These are phyloP conservation scores for Phlogophora meticulosa DNA, from an alignment of 2,888 invertebrate species.

Conservation along the genomic window DNA sequence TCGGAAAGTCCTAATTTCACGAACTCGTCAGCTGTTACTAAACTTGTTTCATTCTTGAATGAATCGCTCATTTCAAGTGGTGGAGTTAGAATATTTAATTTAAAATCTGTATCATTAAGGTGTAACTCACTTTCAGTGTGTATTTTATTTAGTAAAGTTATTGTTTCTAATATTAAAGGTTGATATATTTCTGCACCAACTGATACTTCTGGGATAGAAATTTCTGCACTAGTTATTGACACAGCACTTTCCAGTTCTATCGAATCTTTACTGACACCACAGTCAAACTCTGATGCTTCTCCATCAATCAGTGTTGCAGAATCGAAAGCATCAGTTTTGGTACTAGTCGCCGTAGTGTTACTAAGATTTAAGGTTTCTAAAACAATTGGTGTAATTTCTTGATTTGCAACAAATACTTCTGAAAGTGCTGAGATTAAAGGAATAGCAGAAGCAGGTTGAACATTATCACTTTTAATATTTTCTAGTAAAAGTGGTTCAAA, in stretches of 20 bases:
- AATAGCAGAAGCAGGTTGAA: background rate
- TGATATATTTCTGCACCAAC: background rate
- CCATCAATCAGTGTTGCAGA: background rate
- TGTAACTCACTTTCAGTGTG: background rate
- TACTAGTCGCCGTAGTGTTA: background rate
- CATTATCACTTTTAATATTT: constrained; percentile 3
- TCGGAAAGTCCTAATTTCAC: background rate
- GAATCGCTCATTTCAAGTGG: background rate
- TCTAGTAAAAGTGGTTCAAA: background rate
- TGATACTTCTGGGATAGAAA: background rate
- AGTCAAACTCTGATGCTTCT: background rate
- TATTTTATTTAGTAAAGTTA: background rate
- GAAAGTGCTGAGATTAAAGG: constrained; percentile 28
- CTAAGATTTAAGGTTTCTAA: background rate
- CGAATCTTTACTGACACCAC: background rate
- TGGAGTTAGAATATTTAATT: background rate
- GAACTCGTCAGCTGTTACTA: background rate
- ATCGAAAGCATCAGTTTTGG: background rate
- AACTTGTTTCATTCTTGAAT: constrained; percentile 11
- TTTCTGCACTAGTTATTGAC: background rate
- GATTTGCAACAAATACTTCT: constrained; percentile 8
- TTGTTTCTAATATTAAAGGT: constrained; percentile 1
- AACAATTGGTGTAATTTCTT: constrained; percentile 1
- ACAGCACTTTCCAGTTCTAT: background rate
- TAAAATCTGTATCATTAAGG: background rate